These are phyloP conservation scores for Cliona cf. orientalis DNA, from an alignment of 37 sponge, comb jelly and placozoan species.

Conservation along the genomic window DNA sequence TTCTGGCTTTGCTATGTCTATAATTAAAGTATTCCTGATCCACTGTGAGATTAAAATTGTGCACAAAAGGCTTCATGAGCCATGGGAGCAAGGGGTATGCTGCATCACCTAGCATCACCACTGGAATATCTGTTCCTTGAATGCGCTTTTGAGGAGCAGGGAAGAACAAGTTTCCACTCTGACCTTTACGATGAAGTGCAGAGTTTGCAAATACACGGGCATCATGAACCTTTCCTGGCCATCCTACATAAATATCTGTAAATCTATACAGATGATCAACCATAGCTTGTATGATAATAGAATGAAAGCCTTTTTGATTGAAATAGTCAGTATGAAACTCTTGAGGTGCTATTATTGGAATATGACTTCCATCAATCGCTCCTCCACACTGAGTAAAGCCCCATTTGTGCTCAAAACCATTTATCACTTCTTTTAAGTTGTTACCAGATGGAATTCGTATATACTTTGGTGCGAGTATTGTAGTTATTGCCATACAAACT, in stretches of 20 bases:
- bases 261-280: constrained; percentile 28
- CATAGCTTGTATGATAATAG: constrained; percentile 32
- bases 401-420: constrained; percentile 27
- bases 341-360: constrained; percentile 26
- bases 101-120: too few species aligned
- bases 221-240: constrained; percentile 48
- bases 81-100: too few species aligned
- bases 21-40: too few species aligned
- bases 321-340: constrained; percentile 40
- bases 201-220: too few species aligned
- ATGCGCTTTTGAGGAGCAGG: too few species aligned
- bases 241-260: constrained; percentile 35
- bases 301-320: constrained; percentile 42
- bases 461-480: constrained; percentile 24
- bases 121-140: too few species aligned
- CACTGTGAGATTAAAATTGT: too few species aligned
- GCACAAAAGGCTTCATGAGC: too few species aligned
- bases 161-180: too few species aligned
- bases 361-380: constrained; percentile 47
- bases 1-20: too few species aligned
- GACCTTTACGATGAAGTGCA: too few species aligned
- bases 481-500: constrained; percentile 24
- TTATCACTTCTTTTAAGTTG: background rate
- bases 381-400: constrained; percentile 49
- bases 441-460: background rate